phyloP scores from a whole-genome alignment of 2,888 invertebrate genomes.

The Scaeva pyrastri region DNA sequence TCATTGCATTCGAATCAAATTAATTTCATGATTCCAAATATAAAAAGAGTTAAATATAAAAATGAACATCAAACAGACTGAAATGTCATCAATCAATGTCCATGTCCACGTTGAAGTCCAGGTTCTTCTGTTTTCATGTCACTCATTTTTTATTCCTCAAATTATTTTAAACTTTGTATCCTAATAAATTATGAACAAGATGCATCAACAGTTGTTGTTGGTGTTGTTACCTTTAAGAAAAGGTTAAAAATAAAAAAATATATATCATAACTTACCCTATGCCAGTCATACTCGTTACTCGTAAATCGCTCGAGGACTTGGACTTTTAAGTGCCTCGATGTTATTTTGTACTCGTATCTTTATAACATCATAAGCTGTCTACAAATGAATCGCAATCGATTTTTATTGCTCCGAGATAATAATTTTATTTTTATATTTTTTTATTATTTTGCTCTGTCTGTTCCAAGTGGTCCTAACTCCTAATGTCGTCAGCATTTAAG shows the following conservation, averaged over 20 bases:
- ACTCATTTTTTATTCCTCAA: neutral
- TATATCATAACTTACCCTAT: conserved; percentile 16
- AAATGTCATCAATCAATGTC: conserved; percentile 14
- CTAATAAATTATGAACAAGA: neutral
- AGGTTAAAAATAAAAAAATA: neutral
- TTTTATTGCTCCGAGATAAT: conserved; percentile 12
- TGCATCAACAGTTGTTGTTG: neutral
- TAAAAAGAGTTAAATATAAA: neutral
- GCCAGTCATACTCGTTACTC: neutral
- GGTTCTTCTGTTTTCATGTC: neutral
- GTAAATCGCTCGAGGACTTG: neutral
- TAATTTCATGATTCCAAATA: neutral
- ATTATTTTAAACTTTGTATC: neutral
- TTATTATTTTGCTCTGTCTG: neutral
- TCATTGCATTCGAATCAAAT: neutral
- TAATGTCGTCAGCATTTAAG: neutral
- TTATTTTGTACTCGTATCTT: no score
- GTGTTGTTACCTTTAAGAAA: neutral
- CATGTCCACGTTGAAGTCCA: neutral
- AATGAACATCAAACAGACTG: neutral
- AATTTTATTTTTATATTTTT: neutral
- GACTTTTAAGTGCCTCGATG: neutral
- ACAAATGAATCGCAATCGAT: conserved; percentile 7
- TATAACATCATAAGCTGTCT: neutral
- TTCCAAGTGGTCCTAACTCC: no score